Conservation (phyloP, 2,888 invertebrate species). For the Rhimphoctona megacephalus region DNA sequence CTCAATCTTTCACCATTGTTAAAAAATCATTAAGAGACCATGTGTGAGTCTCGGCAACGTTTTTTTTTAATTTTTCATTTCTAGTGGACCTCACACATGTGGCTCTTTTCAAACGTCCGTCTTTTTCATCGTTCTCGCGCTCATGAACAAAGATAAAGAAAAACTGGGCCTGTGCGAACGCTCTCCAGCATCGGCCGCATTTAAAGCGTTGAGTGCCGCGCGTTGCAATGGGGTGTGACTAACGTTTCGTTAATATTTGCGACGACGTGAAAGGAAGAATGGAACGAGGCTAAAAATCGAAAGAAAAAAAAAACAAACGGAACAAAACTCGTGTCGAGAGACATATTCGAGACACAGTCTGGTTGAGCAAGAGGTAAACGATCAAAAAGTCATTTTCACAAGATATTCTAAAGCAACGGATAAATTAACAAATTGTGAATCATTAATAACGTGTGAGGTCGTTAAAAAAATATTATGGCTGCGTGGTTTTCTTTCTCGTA, state of each 20-base stretch:
- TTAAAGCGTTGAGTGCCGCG: conserved; percentile 8
- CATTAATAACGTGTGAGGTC: conserved; percentile 10
- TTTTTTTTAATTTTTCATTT: conserved; percentile 4
- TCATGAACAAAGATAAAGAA: conserved; percentile 31
- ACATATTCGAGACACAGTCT: neutral
- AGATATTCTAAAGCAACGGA: neutral
- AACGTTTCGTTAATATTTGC: conserved; percentile 40
- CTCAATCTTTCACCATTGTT: conserved; percentile 3
- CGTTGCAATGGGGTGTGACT: conserved; percentile 40
- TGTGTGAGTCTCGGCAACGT: conserved; percentile 18
- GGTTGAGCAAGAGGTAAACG: neutral
- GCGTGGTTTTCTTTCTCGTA: conserved; percentile 3
- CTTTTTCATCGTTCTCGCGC: conserved; percentile 49
- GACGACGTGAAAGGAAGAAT: conserved; percentile 38
- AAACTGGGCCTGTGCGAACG: conserved; percentile 11
- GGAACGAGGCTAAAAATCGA: conserved; percentile 25
- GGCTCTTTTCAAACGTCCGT: conserved; percentile 50
- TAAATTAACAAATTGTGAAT: conserved; percentile 14
- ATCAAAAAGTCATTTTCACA: conserved; percentile 12
- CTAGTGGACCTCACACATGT: conserved; percentile 50
- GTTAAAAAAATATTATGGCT: neutral
- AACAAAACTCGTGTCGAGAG: conserved; percentile 1
- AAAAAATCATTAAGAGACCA: conserved; percentile 16
- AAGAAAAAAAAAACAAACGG: neutral
- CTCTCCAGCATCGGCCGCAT: conserved; percentile 19